These are phyloP conservation scores for Lanius ludovicianus DNA, from an alignment of 2,113 vertebrate species.

Conservation along the genomic window DNA sequence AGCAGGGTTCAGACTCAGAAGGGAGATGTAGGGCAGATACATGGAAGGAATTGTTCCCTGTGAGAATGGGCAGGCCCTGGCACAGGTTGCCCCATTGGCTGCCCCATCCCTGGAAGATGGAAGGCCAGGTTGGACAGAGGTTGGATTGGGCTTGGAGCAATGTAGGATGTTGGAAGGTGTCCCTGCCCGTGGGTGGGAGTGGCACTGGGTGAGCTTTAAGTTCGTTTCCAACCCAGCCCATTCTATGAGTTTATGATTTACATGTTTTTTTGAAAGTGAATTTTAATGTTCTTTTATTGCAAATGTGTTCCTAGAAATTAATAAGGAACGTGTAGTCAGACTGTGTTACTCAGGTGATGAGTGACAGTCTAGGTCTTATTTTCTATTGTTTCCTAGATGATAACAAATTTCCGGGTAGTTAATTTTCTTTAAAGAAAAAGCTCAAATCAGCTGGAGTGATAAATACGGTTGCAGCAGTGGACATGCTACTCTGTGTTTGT, in stretches of 20 bases:
- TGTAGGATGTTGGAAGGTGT: background rate
- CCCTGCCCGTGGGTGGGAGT: background rate
- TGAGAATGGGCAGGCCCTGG: background rate
- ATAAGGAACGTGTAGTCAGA: background rate
- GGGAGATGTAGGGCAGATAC: accelerated
- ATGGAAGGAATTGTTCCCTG: no score
- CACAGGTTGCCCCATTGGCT: background rate
- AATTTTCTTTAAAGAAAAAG: background rate
- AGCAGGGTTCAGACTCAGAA: no score
- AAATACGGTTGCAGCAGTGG: background rate
- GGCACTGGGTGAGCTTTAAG: background rate
- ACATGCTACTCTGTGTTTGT: background rate
- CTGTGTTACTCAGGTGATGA: background rate
- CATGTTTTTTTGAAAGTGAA: background rate
- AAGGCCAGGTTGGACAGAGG: background rate
- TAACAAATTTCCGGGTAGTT: background rate
- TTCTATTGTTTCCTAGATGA: background rate
- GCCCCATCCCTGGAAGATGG: background rate
- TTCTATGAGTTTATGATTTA: background rate
- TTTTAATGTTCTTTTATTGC: background rate
- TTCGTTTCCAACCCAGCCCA: background rate
- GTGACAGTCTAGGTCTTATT: background rate
- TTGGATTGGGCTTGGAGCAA: background rate
- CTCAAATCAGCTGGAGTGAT: background rate
- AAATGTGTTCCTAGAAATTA: background rate